phyloP scores from a whole-genome alignment of 2,797 vertebrate species.

The Pteronotus mesoamericanus region DNA sequence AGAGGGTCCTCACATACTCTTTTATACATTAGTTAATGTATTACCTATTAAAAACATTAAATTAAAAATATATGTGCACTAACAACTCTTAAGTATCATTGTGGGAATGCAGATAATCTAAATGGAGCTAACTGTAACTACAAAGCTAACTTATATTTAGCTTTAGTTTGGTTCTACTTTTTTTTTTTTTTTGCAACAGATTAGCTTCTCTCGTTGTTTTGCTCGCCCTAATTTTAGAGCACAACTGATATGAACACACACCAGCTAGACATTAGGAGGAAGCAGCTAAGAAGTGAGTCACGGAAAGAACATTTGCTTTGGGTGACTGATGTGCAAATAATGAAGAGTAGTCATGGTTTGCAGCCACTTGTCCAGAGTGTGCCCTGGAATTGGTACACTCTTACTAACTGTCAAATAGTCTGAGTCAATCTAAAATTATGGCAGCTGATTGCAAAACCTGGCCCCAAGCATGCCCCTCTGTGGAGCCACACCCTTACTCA shows the following conservation, averaged over 20 bases:
- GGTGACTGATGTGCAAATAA: neutral
- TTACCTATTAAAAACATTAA: neutral
- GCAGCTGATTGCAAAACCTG: neutral
- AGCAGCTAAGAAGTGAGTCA: neutral
- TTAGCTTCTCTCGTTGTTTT: conserved; percentile 29
- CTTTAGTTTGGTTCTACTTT: neutral
- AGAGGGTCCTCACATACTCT: neutral
- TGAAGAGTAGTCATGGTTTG: neutral
- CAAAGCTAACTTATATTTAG: conserved; percentile 12
- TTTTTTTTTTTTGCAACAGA: neutral
- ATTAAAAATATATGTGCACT: neutral
- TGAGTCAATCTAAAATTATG: neutral
- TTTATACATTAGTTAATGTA: neutral
- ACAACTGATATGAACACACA: neutral
- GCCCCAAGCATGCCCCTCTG: neutral
- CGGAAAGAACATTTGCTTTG: neutral
- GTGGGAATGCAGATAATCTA: neutral
- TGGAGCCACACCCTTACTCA: neutral
- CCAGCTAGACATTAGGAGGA: conserved; percentile 31
- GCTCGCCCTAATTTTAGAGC: conserved; percentile 37
- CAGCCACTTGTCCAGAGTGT: neutral
- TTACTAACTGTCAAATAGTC: neutral
- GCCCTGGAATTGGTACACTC: neutral
- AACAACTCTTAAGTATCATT: neutral
- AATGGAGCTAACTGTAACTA: neutral